Base-by-base conservation (phyloP, 2,888 invertebrate species). In the Leistus spinibarbis region DNA sequence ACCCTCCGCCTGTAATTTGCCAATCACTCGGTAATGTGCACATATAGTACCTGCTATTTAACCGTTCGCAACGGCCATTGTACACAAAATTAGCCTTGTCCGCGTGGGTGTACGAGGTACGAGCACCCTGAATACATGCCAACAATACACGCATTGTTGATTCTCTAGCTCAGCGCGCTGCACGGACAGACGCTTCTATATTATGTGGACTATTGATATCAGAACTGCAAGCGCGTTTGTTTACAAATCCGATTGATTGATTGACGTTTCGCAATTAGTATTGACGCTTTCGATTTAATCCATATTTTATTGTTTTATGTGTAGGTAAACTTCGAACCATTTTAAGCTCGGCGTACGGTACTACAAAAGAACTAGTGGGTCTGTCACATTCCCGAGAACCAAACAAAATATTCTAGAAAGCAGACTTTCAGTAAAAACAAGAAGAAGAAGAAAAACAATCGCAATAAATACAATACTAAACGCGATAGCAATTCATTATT, bases 41-140 rank as follows among this genome's bases (percentile, higher is more conserved):
- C 72, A 40, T n/a, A n/a, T 40, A 72, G 72, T 72, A 72, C 72
- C 72, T 72, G 72, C 72, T 72, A 72, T 72, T 72, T 72, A 72
- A 66, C 40, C 72, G 65, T 71, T 56, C 72, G 17, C 40, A 54
- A 27, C 13, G 23, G 53, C 56, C 27, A 72, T 72, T 72, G 72
- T 72, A 72, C 27, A 72, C 56, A 72, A 72, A 69, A 72, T 72
- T 72, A 72, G 72, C 72, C 72, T 72, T 72, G 72, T 72, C 72
- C 19, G 72, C 72, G 72, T 66, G 72, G 65, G 72, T 65, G 72
- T 72, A 57, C 13, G 27, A 65, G 66, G 72, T 72, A 57, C 13
- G 27, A 65, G 66, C 72, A 72, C 72, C 72, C 72, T 72, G 66
- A 65, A 69, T 40, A 66, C 19, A 19, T 63, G 70, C 64, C 24